Conservation (phyloP, 2,797 vertebrate species). For the Chelon labrosus region DNA sequence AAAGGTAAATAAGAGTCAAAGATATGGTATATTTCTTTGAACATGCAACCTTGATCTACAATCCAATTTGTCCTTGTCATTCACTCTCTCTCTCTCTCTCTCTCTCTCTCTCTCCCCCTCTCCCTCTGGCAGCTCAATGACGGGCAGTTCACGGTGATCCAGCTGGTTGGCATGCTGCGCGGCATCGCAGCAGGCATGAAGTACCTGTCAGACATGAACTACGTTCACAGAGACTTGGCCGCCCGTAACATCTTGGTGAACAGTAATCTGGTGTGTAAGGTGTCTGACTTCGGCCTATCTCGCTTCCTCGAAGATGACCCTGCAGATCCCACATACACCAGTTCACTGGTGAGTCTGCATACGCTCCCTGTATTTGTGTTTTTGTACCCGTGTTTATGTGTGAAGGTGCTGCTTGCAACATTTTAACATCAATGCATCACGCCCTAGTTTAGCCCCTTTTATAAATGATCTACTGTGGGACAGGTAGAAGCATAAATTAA, state of each 20-base stretch:
- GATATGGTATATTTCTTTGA: slow-evolving; percentile 23
- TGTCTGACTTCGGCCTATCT: slow-evolving; percentile 97
- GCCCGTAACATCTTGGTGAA: slow-evolving; percentile 99
- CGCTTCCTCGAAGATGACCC: slow-evolving; percentile 97
- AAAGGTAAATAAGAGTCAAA: slow-evolving; percentile 12
- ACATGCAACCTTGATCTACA: slow-evolving; percentile 39
- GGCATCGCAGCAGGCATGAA: slow-evolving; percentile 98
- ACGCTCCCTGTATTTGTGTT: slow-evolving; percentile 4
- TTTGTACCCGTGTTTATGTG: slow-evolving; percentile 22
- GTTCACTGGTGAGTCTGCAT: slow-evolving; percentile 91
- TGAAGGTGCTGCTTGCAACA: slow-evolving; percentile 18
- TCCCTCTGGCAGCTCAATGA: slow-evolving; percentile 90
- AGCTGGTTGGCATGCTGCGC: slow-evolving; percentile 96
- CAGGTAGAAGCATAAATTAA: too few relatives aligned
- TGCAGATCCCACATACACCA: slow-evolving; percentile 96
- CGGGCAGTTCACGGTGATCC: slow-evolving; percentile 98
- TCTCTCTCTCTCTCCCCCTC: too few relatives aligned
- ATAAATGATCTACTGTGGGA: background rate
- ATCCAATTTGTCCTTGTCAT: slow-evolving; percentile 33
- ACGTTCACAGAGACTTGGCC: slow-evolving; percentile 96
- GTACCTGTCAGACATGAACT: slow-evolving; percentile 98
- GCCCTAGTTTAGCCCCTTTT: slow-evolving; percentile 1
- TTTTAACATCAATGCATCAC: slow-evolving; percentile 51
- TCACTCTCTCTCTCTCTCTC: slow-evolving; percentile 27
- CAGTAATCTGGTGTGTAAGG: slow-evolving; percentile 99